Evolutionary conservation across 2,888 invertebrate species (phyloP), one percentile per base, ranked within the genome.

Genomic region (Drosophila monieri): DNA sequence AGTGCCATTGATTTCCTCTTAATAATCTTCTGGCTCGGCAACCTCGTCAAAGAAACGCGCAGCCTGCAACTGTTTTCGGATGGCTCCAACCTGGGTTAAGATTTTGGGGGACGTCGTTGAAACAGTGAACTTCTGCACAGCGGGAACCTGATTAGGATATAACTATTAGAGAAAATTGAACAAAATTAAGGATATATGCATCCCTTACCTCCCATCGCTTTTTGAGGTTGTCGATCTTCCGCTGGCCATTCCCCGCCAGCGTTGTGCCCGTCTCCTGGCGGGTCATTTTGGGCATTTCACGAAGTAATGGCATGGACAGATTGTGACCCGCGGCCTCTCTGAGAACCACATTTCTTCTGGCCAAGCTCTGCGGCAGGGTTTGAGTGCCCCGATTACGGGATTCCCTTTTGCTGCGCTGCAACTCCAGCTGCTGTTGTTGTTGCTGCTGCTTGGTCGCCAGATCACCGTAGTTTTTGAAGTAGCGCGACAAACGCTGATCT

Each of bases 81-180:
- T 94, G 12, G 95, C 94, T 0, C 95, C 95, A 37, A 95, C 89
- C 85, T 95, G 95, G 0, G 95, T 95, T 69, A 95, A 80, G 64
- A 95, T 94, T 56, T 94, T 88, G 2, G 91, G 91, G 8, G 90
- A 89, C 47, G 77, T 80, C 1, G 80, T 71, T 15, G 91, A 89
- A 51, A 91, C 79, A 0, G 81, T 88, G 37, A 88, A 88, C 66
- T 90, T 90, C 62, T 94, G 94, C n/a, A 94, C 94, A 0, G 92
- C 94, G 0, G 95, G 95, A 61, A 94, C 93, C 92, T 94, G 90
- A 3, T 5, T 12, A 18, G 18, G 3, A 8, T 6, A 44, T 25
- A 1, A n/a, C n/a, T n/a, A 5, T 10, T 12, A 27, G 48, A 18
- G 15, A 4, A 15, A 15, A 25, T 39, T 44, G 0, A 9, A 14